Percentiles rank a stretch among this genome's conserved stretches.
Conservation (phyloP, 2,113 vertebrate genomes). For the Columba livia region DNA sequence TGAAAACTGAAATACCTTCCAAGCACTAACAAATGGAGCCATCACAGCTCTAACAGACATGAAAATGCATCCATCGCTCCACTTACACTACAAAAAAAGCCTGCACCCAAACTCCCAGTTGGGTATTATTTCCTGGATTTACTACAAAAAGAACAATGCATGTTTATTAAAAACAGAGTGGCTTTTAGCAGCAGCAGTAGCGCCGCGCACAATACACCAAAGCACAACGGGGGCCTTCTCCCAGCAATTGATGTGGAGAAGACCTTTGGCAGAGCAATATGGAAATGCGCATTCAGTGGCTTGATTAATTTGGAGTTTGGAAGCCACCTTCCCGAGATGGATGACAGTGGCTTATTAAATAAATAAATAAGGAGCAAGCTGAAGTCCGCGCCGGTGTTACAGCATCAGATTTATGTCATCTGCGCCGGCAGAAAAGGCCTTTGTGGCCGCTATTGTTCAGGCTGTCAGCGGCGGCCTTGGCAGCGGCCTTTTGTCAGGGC, state of each 20-base stretch:
- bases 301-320: constrained; percentile 73
- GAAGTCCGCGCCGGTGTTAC: constrained; percentile 43
- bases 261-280: constrained; percentile 72
- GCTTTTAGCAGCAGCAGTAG: constrained; percentile 67
- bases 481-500: constrained; percentile 62
- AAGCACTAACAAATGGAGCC: constrained; percentile 39
- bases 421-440: constrained; percentile 59
- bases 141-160: constrained; percentile 69
- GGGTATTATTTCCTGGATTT: constrained; percentile 67
- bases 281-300: constrained; percentile 65
- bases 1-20: not conserved
- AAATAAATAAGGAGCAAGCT: constrained; percentile 68
- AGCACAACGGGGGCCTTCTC: constrained; percentile 68
- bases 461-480: constrained; percentile 62
- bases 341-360: constrained; percentile 70
- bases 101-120: constrained; percentile 59
- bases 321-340: constrained; percentile 69
- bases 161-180: constrained; percentile 73
- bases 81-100: not conserved
- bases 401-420: constrained; percentile 72
- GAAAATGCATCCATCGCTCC: constrained; percentile 27
- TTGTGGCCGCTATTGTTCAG: constrained; percentile 60
- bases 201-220: constrained; percentile 52
- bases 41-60: not conserved
- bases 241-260: constrained; percentile 66